A percentile compares a stretch with the other conserved stretches of the same genome.
Conservation (phyloP, 2,113 vertebrate genomes). For the Boulengeromyrus knoepffleri region DNA sequence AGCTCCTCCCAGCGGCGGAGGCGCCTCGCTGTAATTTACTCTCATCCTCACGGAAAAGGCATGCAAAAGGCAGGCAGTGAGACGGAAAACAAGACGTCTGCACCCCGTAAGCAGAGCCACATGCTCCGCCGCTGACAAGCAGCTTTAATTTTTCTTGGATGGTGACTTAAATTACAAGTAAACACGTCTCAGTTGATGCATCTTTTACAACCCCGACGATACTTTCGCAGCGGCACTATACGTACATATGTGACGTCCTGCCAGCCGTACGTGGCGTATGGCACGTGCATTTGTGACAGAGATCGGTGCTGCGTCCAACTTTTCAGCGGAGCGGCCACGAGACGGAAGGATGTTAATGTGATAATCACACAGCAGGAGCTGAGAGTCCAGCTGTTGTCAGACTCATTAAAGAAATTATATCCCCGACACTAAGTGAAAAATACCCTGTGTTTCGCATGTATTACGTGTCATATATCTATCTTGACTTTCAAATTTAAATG, state of each 20-base stretch:
- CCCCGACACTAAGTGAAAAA: not conserved
- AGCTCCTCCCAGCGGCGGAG: not conserved
- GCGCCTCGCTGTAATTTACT: not conserved
- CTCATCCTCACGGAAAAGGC: not conserved
- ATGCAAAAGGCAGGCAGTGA: not conserved
- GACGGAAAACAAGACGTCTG: not conserved
- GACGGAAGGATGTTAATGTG: not conserved
- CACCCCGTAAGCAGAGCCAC: not conserved
- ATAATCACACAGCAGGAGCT: not conserved
- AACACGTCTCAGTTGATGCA: not conserved
- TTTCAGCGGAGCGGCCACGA: not conserved
- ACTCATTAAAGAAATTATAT: not conserved
- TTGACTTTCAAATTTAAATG: not conserved
- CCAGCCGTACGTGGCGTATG: not conserved
- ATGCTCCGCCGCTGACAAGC: not conserved
- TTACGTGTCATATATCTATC: not conserved
- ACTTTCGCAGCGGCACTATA: not conserved
- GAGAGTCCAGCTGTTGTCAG: not conserved
- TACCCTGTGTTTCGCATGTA: not conserved
- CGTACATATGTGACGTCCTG: not conserved
- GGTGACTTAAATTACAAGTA: not conserved
- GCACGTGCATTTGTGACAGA: not conserved
- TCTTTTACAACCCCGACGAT: not conserved
- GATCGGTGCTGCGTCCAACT: not conserved
- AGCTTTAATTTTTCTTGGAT: not conserved